Evolutionary conservation across 2,797 vertebrate species (phyloP).

Genomic region (Astyanax mexicanus): DNA sequence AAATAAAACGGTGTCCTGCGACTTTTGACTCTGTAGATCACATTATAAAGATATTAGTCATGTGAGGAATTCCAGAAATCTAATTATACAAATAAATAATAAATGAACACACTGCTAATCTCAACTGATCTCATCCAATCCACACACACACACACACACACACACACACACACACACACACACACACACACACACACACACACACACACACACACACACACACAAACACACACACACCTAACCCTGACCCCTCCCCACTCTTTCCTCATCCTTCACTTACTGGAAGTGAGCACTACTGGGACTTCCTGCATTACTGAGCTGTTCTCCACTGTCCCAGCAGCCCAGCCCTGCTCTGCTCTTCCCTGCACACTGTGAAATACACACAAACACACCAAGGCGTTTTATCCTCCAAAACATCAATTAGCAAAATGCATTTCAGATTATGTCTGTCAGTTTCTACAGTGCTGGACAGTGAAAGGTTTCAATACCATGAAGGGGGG

Average conservation of each 20-base stretch:
- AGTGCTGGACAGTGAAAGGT: no score
- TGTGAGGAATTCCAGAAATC: no score
- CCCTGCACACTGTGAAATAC: slow-evolving; percentile 26
- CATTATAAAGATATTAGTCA: no score
- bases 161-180: background rate
- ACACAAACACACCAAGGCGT: background rate
- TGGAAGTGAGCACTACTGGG: slow-evolving; percentile 60
- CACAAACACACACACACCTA: background rate
- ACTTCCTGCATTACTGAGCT: slow-evolving; percentile 70
- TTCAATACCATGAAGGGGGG: no score
- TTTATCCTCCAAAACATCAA: no score
- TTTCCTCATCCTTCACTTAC: slow-evolving; percentile 46
- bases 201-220: background rate
- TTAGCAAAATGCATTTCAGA: no score
- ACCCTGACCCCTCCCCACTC: background rate
- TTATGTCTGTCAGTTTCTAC: no score
- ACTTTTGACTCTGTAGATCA: no score
- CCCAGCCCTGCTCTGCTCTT: slow-evolving; percentile 51
- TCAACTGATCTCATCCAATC: no score
- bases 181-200: background rate
- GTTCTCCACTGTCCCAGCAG: slow-evolving; percentile 52
- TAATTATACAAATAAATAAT: background rate
- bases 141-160: background rate
- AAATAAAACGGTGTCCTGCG: no score
- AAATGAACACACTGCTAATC: background rate